Conservation (phyloP, 2,888 invertebrate species). For the Elegia similella region DNA sequence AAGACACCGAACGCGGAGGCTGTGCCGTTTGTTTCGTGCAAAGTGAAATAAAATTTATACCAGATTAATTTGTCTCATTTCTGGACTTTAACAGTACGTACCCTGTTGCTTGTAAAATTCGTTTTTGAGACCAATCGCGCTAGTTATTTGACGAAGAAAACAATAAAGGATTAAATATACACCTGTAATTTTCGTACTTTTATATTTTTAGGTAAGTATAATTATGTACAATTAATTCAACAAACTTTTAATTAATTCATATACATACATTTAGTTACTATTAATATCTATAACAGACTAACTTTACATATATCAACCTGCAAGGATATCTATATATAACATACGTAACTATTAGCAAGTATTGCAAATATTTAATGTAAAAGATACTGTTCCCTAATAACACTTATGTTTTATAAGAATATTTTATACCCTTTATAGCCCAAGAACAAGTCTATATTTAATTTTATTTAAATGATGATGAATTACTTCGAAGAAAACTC, state of each 20-base stretch:
- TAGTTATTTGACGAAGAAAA: slow-evolving; percentile 3
- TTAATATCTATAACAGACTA: slow-evolving; percentile 46
- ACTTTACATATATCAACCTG: slow-evolving; percentile 34
- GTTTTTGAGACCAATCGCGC: too few relatives aligned
- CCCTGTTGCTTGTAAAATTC: too few relatives aligned
- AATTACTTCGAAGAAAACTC: not conserved
- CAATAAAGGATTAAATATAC: slow-evolving; percentile 29
- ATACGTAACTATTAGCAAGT: slow-evolving; percentile 29
- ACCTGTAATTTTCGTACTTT: slow-evolving; percentile 46
- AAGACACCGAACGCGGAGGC: too few relatives aligned
- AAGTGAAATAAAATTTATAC: too few relatives aligned
- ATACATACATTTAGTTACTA: slow-evolving; percentile 39
- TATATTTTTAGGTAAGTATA: slow-evolving; percentile 43
- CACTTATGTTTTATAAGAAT: slow-evolving; percentile 30
- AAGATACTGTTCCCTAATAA: slow-evolving; percentile 50
- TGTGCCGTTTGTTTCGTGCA: too few relatives aligned
- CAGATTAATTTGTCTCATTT: too few relatives aligned
- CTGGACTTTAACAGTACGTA: too few relatives aligned
- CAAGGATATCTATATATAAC: slow-evolving; percentile 38
- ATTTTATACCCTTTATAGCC: slow-evolving; percentile 43
- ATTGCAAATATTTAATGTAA: slow-evolving; percentile 27
- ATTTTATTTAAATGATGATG: not conserved
- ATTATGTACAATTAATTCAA: slow-evolving; percentile 73
- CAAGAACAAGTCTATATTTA: slow-evolving; percentile 26
- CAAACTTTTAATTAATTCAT: slow-evolving; percentile 48